Evolutionary conservation across 2,113 vertebrate species (phyloP), one percentile per base, ranked within the genome.

Genomic region (Hystrix cristata): DNA sequence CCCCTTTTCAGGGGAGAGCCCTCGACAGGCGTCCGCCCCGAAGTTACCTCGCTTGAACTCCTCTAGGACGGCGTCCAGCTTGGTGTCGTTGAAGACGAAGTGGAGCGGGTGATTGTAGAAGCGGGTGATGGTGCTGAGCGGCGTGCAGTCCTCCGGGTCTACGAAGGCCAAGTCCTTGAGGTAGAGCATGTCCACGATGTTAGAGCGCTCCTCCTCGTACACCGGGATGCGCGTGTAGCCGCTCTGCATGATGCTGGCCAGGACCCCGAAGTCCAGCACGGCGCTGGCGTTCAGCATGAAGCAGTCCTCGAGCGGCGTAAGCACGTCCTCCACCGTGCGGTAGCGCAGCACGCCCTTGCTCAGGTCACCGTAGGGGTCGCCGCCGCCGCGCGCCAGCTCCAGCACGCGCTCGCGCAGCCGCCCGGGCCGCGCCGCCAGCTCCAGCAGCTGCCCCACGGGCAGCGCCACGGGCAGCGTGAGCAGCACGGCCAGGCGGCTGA

Each of bases 201-300:
- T 99, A 95, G 99, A 99, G 94, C 98, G 99, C 98, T 99, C 99
- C 60, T 99, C 99, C 93, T 99, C 99, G 6, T 99, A 99, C 31
- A 99, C 99, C 0, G 99, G 99, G 38, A 99, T 99, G 10, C 99
- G 98, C 1, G 99, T 99, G 98, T 99, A 99, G 7, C 99, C 99
- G 64, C 99, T 99, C 99, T 99, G 99, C 99, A 99, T 99, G 98
- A 99, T 99, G 94, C 99, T 99, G 0, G 99, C 99, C 99, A 99
- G 99, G 96, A 99, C 99, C 97, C 98, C 98, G 97, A 99, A 99
- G 97, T 99, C 99, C 95, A 99, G 98, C 60, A 99, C 97, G 1
- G 98, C 98, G 2, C 98, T 98, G 90, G 99, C 98, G 46, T 99
- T 99, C 81, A 99, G 98, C 99, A 99, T 99, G 98, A 99, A 99